Evolutionary conservation across 1,140 invertebrate genomes (phyloP), one percentile per base, ranked within the genome.

Genomic region (Macrocentrus cingulum): DNA sequence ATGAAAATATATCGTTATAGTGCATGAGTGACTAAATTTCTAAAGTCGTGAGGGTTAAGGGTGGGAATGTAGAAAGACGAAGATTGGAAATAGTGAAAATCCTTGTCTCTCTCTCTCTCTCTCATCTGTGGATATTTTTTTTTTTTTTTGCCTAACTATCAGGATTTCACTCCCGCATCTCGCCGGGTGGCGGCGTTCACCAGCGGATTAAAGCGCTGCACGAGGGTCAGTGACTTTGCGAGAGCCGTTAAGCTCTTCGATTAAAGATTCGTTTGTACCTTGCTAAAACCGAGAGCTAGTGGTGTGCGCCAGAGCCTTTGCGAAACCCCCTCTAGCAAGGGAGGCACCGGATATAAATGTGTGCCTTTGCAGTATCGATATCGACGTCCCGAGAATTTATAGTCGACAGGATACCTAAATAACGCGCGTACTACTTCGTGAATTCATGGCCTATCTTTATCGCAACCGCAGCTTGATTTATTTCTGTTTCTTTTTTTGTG

Each of bases 301-400:
- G n/a, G n/a, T n/a, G n/a, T n/a, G n/a, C n/a, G n/a, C n/a, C n/a
- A n/a, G n/a, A n/a, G n/a, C n/a, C n/a, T n/a, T n/a, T n/a, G n/a
- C n/a, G n/a, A n/a, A n/a, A n/a, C n/a, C n/a, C n/a, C n/a, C n/a
- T n/a, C n/a, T n/a, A n/a, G n/a, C n/a, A n/a, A n/a, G n/a, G n/a
- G n/a, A n/a, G n/a, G n/a, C n/a, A n/a, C n/a, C n/a, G 36, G 49
- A 52, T 22, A 52, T 25, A 41, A 53, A 53, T 53, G 51, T 53
- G 36, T 53, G 51, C 51, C 36, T 53, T 46, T 41, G 36, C 36
- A 53, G 51, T 53, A 58, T 60, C 56, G 29, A 62, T 65, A 65
- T 48, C 56, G 61, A 44, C 42, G 15, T 25, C 54, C 23, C 2
- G 25, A 37, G 51, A 53, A 53, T 53, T 53, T 53, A 53, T 53